Evolutionary conservation across 2,888 invertebrate species (phyloP).

Genomic region (Temnothorax unifasciatus): DNA sequence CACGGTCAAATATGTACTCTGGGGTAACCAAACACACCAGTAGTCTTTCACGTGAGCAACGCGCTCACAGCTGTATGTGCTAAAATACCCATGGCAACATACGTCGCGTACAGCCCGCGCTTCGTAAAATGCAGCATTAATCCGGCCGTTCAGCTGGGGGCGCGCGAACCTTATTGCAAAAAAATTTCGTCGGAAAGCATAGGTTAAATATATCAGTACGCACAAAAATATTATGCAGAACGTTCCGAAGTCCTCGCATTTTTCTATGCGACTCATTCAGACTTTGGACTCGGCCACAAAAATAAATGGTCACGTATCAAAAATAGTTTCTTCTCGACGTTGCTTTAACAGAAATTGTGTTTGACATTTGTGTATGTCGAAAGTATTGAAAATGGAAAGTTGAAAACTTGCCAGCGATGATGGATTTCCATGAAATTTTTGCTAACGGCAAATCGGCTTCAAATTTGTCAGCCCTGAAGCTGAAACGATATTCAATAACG

Average conservation of each 20-base stretch:
- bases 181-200: conserved; percentile 23
- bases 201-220: neutral
- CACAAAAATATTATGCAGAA: neutral
- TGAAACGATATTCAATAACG: conserved; percentile 51
- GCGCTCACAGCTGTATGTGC: conserved; percentile 34
- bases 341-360: neutral
- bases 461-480: conserved; percentile 42
- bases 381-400: conserved; percentile 35
- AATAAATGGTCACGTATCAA: neutral
- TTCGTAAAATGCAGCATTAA: conserved; percentile 63
- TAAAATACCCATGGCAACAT: conserved; percentile 56
- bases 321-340: neutral
- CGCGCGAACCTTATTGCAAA: conserved; percentile 12
- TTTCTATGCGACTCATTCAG: neutral
- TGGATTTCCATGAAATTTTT: conserved; percentile 29
- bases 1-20: conserved; percentile 63
- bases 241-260: neutral
- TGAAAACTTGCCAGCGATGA: conserved; percentile 21
- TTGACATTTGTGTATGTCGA: conserved; percentile 14
- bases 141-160: conserved; percentile 22
- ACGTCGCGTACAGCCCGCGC: conserved; percentile 30
- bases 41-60: conserved; percentile 52
- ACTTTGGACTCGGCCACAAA: neutral
- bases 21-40: conserved; percentile 64
- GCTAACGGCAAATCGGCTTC: conserved; percentile 38